These are phyloP conservation scores for Macroglossus sobrinus DNA, from an alignment of 2,113 vertebrate species.

Conservation along the genomic window DNA sequence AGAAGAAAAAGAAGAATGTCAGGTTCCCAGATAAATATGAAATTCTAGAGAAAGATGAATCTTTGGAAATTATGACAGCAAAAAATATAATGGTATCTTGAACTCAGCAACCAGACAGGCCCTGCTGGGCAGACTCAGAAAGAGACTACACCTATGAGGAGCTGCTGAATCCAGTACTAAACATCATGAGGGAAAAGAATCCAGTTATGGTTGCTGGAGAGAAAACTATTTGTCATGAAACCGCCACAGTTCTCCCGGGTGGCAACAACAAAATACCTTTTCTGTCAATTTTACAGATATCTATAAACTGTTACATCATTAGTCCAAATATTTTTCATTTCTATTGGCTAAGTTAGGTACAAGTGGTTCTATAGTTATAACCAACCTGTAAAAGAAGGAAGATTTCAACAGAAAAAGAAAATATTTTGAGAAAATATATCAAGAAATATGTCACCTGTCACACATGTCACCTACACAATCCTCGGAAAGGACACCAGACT, in stretches of 20 bases:
- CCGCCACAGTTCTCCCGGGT: conserved; percentile 98
- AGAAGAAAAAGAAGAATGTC: conserved; percentile 94
- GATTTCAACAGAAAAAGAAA: conserved; percentile 99
- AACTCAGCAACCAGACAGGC: conserved; percentile 91
- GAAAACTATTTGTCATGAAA: conserved; percentile 99
- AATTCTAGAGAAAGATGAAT: conserved; percentile 92
- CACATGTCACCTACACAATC: conserved; percentile 98
- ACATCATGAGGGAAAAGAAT: conserved; percentile 99
- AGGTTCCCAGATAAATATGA: conserved; percentile 94
- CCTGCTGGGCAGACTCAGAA: conserved; percentile 96
- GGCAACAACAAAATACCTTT: conserved; percentile 96
- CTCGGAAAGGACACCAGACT: conserved; percentile 98
- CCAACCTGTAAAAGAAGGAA: conserved; percentile 99
- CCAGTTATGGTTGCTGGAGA: conserved; percentile 99
- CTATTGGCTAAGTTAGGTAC: conserved; percentile 98
- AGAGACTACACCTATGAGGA: conserved; percentile 99
- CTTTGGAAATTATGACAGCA: conserved; percentile 91
- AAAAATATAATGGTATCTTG: conserved; percentile 95
- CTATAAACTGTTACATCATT: conserved; percentile 99
- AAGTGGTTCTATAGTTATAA: conserved; percentile 99
- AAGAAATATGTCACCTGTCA: conserved; percentile 99
- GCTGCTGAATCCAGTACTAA: conserved; percentile 96
- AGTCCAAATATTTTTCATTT: conserved; percentile 99
- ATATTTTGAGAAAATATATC: conserved; percentile 99
- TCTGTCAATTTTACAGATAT: conserved; percentile 99